Percentiles rank a stretch among this genome's conserved stretches.
Evolutionary conservation across 2,797 vertebrate genomes (phyloP).

Genomic region (Pangasius sanitwongsei): DNA sequence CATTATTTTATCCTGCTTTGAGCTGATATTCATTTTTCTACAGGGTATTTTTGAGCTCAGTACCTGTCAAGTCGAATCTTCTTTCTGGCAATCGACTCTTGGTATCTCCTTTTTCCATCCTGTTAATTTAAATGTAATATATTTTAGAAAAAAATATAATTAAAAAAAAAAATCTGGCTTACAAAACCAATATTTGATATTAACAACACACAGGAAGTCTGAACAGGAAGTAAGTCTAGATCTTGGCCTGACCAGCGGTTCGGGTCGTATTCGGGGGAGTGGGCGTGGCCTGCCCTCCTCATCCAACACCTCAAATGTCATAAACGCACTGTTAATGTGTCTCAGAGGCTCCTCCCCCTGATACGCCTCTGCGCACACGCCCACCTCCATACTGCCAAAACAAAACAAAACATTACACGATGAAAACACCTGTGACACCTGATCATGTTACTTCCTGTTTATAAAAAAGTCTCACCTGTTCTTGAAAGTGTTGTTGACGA

Average conservation of each 20-base stretch:
- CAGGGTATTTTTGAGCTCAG: constrained; percentile 20
- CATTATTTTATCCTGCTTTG: not conserved
- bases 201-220: not conserved
- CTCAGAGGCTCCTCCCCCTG: constrained; percentile 77
- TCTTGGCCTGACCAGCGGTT: constrained; percentile 78
- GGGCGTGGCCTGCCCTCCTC: constrained; percentile 72
- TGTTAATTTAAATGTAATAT: constrained; percentile 56
- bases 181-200: not conserved
- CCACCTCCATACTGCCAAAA: constrained; percentile 90
- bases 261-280: constrained; percentile 83
- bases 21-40: not conserved
- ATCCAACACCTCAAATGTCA: constrained; percentile 89
- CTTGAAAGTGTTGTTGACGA: constrained; percentile 93
- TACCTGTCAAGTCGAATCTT: constrained; percentile 93
- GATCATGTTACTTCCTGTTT: constrained; percentile 5
- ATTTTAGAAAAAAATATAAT: not conserved
- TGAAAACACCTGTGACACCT: not conserved
- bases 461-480: constrained; percentile 79
- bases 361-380: constrained; percentile 89
- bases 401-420: constrained; percentile 16
- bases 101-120: constrained; percentile 88
- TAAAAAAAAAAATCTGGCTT: not conserved
- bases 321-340: constrained; percentile 96
- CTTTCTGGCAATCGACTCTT: constrained; percentile 89
- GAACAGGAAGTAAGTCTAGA: not conserved